phyloP scores from a whole-genome alignment of 1,140 invertebrate species.

The Bombus confusus region DNA sequence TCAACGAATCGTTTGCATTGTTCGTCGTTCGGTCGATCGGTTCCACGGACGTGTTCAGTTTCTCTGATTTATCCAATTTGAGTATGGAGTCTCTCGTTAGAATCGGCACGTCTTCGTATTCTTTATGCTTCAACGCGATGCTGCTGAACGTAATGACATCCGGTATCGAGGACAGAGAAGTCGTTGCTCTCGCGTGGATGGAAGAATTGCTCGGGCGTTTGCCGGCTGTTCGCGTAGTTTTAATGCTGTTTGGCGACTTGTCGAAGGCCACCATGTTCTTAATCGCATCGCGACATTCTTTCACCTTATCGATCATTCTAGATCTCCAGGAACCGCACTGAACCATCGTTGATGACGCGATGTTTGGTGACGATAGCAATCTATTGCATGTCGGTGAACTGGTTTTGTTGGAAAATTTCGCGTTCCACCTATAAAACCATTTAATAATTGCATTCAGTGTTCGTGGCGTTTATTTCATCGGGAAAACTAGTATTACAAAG shows the following conservation, averaged over 20 bases:
- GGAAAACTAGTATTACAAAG: background rate
- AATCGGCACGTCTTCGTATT: background rate
- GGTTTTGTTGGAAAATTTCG: background rate
- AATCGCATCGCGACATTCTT: slow-evolving; percentile 11
- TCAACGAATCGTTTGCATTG: background rate
- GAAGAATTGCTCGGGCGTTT: background rate
- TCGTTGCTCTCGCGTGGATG: background rate
- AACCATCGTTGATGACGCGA: background rate
- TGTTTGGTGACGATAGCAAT: background rate
- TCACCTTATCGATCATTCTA: slow-evolving; percentile 19
- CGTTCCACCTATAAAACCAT: background rate
- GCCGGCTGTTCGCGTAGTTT: background rate
- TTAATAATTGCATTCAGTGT: background rate
- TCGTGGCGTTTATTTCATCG: background rate
- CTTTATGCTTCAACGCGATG: background rate
- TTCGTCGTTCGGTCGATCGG: no score
- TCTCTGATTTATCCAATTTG: background rate
- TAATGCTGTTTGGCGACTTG: background rate
- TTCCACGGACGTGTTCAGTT: background rate
- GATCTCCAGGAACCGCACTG: background rate
- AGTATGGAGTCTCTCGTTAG: background rate
- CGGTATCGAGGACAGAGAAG: slow-evolving; percentile 2
- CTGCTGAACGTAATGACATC: slow-evolving; percentile 7
- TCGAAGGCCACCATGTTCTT: slow-evolving; percentile 3
- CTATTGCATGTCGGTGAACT: background rate